Conservation (phyloP, 2,113 vertebrate genomes). For the Gopherus evgoodei region DNA sequence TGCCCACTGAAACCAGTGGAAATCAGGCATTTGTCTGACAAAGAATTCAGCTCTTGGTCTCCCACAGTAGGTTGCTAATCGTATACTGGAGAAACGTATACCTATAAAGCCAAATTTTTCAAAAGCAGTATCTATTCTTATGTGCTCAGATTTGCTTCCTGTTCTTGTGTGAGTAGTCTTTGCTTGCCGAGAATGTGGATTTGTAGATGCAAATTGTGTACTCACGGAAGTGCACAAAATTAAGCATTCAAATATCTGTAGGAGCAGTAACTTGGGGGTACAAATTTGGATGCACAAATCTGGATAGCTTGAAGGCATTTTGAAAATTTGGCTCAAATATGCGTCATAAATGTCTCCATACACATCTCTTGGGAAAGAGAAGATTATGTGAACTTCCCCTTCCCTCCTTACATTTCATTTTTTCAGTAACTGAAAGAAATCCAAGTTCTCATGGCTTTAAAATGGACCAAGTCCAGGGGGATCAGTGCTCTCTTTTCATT, state of each 20-base stretch:
- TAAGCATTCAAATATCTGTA: neutral
- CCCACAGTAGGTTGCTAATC: neutral
- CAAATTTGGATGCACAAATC: neutral
- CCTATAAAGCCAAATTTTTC: neutral
- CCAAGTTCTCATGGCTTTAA: constrained; percentile 73
- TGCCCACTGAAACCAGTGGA: neutral
- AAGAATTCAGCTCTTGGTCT: neutral
- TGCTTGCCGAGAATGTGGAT: neutral
- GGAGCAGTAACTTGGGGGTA: neutral
- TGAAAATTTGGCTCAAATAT: neutral
- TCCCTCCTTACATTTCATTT: constrained; percentile 55
- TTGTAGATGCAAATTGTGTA: neutral
- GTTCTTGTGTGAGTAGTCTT: fast-evolving
- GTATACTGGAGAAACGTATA: neutral
- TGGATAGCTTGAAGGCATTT: neutral
- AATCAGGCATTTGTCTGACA: neutral
- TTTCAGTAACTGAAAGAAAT: constrained; percentile 62
- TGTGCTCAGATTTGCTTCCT: neutral
- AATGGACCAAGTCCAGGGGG: constrained; percentile 68
- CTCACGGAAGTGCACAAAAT: neutral
- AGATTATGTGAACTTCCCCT: constrained; percentile 40
- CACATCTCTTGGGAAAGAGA: too few relatives aligned
- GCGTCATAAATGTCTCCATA: neutral
- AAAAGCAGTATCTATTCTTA: neutral
- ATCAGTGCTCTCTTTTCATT: constrained; percentile 41